Conservation (phyloP, 92 coral and sea anemone genomes). For the Parazoanthus atlanticus region DNA sequence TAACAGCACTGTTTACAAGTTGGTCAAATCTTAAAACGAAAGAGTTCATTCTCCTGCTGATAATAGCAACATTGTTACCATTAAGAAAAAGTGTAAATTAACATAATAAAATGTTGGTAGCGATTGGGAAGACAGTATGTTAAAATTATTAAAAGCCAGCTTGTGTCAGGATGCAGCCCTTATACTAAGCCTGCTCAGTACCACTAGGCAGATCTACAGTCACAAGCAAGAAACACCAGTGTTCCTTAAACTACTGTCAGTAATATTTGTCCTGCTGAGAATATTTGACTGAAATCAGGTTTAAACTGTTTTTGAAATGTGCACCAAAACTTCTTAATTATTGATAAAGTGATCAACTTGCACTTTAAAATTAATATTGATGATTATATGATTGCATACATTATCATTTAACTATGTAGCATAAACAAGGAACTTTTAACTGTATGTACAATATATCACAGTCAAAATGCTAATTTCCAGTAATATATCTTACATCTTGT, state of each 20-base stretch:
- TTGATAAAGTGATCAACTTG: neutral
- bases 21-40: neutral
- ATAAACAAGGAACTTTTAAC: neutral
- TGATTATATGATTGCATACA: neutral
- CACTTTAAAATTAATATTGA: neutral
- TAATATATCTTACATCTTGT: neutral
- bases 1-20: constrained; percentile 13
- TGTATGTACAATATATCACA: neutral
- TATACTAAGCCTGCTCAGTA: neutral
- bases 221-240: constrained; percentile 25
- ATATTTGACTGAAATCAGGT: neutral
- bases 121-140: neutral
- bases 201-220: neutral
- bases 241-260: neutral
- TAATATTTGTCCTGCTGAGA: neutral
- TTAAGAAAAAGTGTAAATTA: neutral
- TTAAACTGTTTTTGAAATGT: neutral
- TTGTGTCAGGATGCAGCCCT: neutral
- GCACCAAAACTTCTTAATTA: neutral
- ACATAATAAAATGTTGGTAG: neutral
- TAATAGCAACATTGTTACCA: neutral
- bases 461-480: neutral
- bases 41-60: neutral
- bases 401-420: neutral
- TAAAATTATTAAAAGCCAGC: too few species aligned